Base-by-base conservation (phyloP, 2,113 vertebrate genomes). In the Oreochromis aureus region DNA sequence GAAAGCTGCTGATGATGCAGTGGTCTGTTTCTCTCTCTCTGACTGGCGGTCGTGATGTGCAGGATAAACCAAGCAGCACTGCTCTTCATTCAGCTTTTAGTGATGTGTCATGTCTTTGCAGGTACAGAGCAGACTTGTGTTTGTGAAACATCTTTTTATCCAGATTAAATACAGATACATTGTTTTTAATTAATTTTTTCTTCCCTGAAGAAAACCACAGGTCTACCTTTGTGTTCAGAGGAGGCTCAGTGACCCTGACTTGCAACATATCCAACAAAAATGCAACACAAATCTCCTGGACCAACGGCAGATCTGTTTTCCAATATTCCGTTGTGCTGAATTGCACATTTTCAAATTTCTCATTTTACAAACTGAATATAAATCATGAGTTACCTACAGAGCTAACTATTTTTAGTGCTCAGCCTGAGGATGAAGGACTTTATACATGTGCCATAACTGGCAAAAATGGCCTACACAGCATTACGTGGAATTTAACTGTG, bases 401-500 rank as follows among this genome's bases (percentile, higher is more conserved):
- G 4, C 27, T 93, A 11, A 90, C 2, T 6, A 84, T 93, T 73
- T 22, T 6, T 13, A 58, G 30, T 3, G 34, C 48, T 90, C 81
- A 92, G 36, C 7, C 18, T 69, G 34, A 89, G 0, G 90, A 93
- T 55, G 12, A 32, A 83, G 90, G 94, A 87, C 39, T 87, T 30
- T 94, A 93, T 53, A 58, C 0, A 24, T 93, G 89, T 83, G 0
- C 0, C 2, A 2, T 87, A 15, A 3, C 0, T 61, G 1, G 0
- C 1, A 0, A 0, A 1, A 0, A 0, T 1, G 89, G 89, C 2
- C 0, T 1, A 3, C 0, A 0, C 0, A 10, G 0, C 8, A 12
- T 11, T 3, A 2, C 1, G 4, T 94, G 88, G 91, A 93, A 90
- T 85, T 34, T 95, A 88, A 87, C 22, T 1, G 55, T 92, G 41